Base-by-base conservation (phyloP, 2,888 invertebrate species). In the Euspilapteryx auroguttella region DNA sequence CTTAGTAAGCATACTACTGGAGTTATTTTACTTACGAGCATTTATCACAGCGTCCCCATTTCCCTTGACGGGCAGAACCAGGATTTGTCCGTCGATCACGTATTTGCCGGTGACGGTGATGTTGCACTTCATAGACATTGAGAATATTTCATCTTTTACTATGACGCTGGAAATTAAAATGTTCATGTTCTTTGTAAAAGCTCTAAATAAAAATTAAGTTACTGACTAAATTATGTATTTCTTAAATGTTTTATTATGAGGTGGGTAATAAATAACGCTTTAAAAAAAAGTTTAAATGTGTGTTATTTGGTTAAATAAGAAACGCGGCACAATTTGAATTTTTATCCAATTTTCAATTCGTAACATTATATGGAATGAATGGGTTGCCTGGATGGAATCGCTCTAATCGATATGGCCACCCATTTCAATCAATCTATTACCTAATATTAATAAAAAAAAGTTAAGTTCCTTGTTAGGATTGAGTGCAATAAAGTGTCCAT, bases 21-120 rank as follows among this genome's bases (percentile, higher is more conserved):
- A n/a, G 15, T 17, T 21, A 12, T 12, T 23, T 14, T 26, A 65
- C 78, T 69, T 55, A 79, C 79, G 45, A 22, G 64, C 53, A 24
- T 48, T 34, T 23, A 79, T 56, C 1, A 53, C 24, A 2, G 76
- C 64, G 34, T 71, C 65, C 5, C 79, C 79, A 2, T 65, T 47
- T 17, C 79, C 79, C 37, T 55, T 37, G 24, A 79, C 75, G 0
- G 79, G 78, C n/a, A 79, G 46, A 30, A 79, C 65, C 1, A 79
- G 49, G 23, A 79, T 65, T 37, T 57, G 55, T 1, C 79, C 79
- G 27, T 71, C 68, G 1, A 73, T 54, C 4, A 50, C 57, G 42
- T 79, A 79, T 21, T 71, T 50, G 2, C 76, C 73, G 1, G 45
- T 56, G 33, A 79, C 47, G 25, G 49, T 61, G 24, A 79, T 34